Evolutionary conservation across 1,140 invertebrate genomes (phyloP), one percentile per base, ranked within the genome.

Genomic region (Aphelinus certus): DNA sequence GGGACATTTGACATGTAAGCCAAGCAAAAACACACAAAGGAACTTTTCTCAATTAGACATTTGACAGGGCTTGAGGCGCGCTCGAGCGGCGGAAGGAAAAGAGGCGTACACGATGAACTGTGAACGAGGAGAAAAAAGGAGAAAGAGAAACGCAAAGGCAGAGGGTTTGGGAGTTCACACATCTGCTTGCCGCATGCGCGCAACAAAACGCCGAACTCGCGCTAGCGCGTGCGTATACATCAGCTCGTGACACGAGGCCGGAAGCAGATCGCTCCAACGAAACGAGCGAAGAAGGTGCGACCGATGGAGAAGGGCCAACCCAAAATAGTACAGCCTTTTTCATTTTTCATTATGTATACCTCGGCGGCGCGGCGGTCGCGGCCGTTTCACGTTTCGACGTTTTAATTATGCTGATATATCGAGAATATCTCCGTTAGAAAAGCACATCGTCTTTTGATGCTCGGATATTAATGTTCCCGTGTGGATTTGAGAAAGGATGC

Each of bases 161-260:
- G 71, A 49, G 62, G 45, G 56, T 26, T 26, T 67, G 64, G 61
- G 7, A 65, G 66, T 57, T 66, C 61, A 67, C 72, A 79, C 80
- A 81, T 81, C 78, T 81, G 79, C 71, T 76, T 66, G 69, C 79
- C 76, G 64, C 77, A 77, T 81, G 79, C 75, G 75, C 76, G 67
- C 67, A 61, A 78, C 76, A 74, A 77, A 79, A 80, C 74, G 77
- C 74, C 75, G 63, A 78, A 78, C 65, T 77, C 73, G 63, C 75
- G 76, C 76, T 26, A 78, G 76, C 76, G 76, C 77, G 42, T 5
- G 47, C 49, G 1, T 48, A 51, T 61, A 58, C 47, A 2, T 49
- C 3, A 3, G 45, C 47, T 67, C 43, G 64, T 73, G 67, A 66
- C n/a, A 60, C 53, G n/a, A 70, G 56, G 62, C 67, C 62, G 67